Evolutionary conservation across 2,888 invertebrate species (phyloP), one percentile per base, ranked within the genome.

Genomic region (Pammene fasciana): DNA sequence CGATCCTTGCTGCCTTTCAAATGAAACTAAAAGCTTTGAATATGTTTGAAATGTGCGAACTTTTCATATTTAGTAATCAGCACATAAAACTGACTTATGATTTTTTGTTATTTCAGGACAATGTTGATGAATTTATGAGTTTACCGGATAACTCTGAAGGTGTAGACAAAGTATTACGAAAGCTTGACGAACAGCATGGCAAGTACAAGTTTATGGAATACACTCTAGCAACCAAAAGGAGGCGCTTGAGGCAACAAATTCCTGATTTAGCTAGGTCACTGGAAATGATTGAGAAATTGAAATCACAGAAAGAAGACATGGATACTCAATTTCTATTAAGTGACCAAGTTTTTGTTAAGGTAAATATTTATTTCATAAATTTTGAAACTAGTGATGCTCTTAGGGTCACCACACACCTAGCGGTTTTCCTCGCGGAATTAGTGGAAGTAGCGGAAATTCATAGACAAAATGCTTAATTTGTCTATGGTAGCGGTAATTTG

Each of bases 201-300:
- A 99, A 99, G 93, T 99, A 99, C 87, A 98, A 99, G 91, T 97
- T 98, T 85, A 98, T 99, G 97, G 99, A 99, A 89, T 96, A 95
- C 79, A 98, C 98, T 86, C 94, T 99, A 74, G 94, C 95, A 65
- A 96, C 97, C 13, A 97, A 98, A 79, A 96, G 97, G 75, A 95
- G 96, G 79, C 95, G 98, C 86, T 92, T 99, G 70, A 96, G 97
- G 79, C 95, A 95, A 68, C 99, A 99, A 92, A 97, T 99, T 75
- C 98, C 99, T n/a, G 99, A 99, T 85, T 93, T 99, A 75, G 96
- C 97, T 78, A 95, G 97, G 73, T 97, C 99, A 0, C 86, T 99
- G 76, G 96, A 97, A 83, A 97, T 99, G 95, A 96, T 99, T 72
- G 95, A 96, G 82, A 96, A 97, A 83, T 92, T 99, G 73, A 96